These are phyloP conservation scores for Zapornia atra DNA, from an alignment of 2,113 vertebrate genomes.

Conservation along the genomic window DNA sequence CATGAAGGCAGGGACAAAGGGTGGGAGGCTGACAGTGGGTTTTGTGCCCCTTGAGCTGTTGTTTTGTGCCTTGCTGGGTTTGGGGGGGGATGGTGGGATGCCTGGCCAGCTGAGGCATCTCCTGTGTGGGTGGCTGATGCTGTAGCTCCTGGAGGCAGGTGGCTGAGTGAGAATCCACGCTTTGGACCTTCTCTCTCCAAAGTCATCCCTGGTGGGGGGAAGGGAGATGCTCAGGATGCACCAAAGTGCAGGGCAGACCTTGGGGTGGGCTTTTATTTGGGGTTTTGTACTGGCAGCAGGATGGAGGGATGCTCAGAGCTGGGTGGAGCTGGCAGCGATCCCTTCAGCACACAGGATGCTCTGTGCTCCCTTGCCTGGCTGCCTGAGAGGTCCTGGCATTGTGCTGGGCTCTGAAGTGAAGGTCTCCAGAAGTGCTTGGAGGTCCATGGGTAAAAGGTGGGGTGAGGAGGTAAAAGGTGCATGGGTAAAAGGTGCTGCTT, in stretches of 20 bases:
- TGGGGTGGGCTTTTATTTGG: not conserved
- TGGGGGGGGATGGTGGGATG: not conserved
- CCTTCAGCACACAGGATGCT: fast-evolving
- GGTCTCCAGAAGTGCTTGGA: not conserved
- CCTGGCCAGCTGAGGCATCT: not conserved
- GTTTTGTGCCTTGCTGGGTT: fast-evolving
- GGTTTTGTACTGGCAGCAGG: fast-evolving
- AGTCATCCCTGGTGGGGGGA: no score
- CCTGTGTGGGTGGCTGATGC: not conserved
- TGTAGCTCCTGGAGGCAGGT: not conserved
- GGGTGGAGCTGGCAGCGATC: fast-evolving
- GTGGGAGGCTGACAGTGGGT: not conserved
- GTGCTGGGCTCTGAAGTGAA: not conserved
- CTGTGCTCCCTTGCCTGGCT: no score
- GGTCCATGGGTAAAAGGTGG: not conserved
- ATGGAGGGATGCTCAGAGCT: not conserved
- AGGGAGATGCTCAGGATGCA: not conserved
- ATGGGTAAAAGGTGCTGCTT: not conserved
- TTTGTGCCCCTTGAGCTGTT: not conserved
- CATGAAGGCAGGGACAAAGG: no score
- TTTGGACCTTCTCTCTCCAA: not conserved
- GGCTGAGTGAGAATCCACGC: not conserved
- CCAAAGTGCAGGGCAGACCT: not conserved
- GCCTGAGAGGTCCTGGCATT: not conserved
- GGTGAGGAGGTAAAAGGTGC: not conserved